These are phyloP conservation scores for Eulemur mongoz DNA, from an alignment of 2,797 vertebrate genomes.

Conservation along the genomic window DNA sequence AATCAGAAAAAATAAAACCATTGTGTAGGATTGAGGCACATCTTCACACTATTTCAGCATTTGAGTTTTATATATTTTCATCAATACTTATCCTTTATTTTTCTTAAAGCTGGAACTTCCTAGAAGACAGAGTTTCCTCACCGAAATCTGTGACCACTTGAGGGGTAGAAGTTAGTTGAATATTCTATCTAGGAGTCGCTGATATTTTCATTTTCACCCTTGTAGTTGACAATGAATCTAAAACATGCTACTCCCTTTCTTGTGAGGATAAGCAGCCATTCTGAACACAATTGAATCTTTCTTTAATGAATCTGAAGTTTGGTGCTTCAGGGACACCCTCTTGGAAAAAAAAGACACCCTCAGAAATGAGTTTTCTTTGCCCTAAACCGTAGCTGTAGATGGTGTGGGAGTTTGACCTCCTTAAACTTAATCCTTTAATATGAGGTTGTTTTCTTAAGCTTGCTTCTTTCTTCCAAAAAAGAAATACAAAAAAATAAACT, in stretches of 20 bases:
- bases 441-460: conserved; percentile 5
- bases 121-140: not conserved
- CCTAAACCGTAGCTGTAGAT: not conserved
- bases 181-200: not conserved
- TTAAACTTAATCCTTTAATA: conserved; percentile 35
- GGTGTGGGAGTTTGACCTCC: conserved; percentile 12
- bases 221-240: not conserved
- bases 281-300: conserved; percentile 53
- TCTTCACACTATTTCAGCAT: not conserved
- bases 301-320: conserved; percentile 6
- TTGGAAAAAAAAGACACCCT: not conserved
- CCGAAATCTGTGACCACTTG: not conserved
- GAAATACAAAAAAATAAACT: not conserved
- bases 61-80: not conserved
- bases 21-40: not conserved
- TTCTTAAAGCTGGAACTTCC: not conserved
- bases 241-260: not conserved
- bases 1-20: not conserved
- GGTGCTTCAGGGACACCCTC: not conserved
- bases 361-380: conserved; percentile 55
- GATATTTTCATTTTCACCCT: not conserved
- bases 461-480: conserved; percentile 51
- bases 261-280: not conserved
- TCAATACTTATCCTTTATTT: not conserved
- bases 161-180: not conserved